A percentile compares a stretch with the other conserved stretches of the same genome.
Conservation (phyloP, 92 coral and sea anemone genomes). For the Palythoa grandiflora region DNA sequence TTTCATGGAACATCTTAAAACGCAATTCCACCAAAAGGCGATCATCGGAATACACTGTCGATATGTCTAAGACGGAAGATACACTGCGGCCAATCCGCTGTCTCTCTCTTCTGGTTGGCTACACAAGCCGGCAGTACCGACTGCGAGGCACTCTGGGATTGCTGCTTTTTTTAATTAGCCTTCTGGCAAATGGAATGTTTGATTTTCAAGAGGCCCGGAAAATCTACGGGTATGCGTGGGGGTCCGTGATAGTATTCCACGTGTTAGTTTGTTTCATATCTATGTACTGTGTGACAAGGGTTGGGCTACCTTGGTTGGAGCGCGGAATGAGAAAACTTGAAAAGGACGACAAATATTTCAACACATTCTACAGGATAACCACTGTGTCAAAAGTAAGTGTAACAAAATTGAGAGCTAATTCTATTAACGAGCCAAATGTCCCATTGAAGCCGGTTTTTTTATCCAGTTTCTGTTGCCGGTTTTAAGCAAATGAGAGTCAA, state of each 20-base stretch:
- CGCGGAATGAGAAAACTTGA: slow-evolving; percentile 72
- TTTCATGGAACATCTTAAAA: slow-evolving; percentile 18
- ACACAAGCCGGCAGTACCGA: slow-evolving; percentile 53
- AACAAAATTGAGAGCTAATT: background rate
- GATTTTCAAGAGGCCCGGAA: slow-evolving; percentile 80
- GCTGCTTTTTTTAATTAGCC: slow-evolving; percentile 51
- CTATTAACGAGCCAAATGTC: too few relatives aligned
- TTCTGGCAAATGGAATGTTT: slow-evolving; percentile 60
- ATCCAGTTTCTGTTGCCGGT: too few relatives aligned
- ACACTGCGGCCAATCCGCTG: slow-evolving; percentile 22
- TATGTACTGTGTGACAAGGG: slow-evolving; percentile 66
- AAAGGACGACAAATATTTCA: slow-evolving; percentile 62
- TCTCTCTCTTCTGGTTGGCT: slow-evolving; percentile 59
- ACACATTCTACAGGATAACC: slow-evolving; percentile 71
- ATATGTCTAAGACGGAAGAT: slow-evolving; percentile 39
- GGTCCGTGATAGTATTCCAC: slow-evolving; percentile 68
- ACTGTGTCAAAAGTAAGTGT: slow-evolving; percentile 75
- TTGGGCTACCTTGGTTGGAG: slow-evolving; percentile 83
- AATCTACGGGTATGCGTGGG: slow-evolving; percentile 81
- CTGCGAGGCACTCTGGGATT: slow-evolving; percentile 59
- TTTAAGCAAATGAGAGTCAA: too few relatives aligned
- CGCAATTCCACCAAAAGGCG: slow-evolving; percentile 21
- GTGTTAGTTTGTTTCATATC: slow-evolving; percentile 64
- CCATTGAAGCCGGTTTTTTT: too few relatives aligned
- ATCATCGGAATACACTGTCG: slow-evolving; percentile 26